Conservation (phyloP, 1,140 invertebrate genomes). For the Zeugodacus cucurbitae region DNA sequence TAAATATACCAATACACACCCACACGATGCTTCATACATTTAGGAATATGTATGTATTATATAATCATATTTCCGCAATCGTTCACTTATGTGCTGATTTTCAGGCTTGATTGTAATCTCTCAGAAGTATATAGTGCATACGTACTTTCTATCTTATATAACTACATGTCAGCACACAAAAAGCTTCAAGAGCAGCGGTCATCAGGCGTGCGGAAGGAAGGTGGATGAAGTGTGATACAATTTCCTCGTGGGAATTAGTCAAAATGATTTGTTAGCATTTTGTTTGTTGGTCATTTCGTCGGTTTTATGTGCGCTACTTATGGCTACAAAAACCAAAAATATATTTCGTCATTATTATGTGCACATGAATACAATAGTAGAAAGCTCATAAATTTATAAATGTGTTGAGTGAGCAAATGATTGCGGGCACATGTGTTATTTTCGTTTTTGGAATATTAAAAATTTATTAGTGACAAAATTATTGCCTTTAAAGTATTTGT, state of each 20-base stretch:
- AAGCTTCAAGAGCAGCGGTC: neutral
- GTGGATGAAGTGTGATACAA: neutral
- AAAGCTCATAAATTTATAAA: neutral
- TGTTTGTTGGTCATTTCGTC: neutral
- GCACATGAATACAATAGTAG: neutral
- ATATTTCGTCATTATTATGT: neutral
- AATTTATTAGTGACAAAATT: neutral
- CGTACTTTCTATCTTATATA: neutral
- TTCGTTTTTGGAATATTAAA: neutral
- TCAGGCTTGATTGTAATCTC: neutral
- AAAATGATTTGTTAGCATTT: neutral
- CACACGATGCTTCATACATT: neutral
- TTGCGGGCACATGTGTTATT: no score
- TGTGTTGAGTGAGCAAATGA: neutral
- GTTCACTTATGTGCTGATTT: neutral
- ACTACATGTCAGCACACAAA: neutral
- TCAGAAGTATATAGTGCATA: no score
- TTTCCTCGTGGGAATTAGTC: neutral
- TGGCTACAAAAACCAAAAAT: neutral
- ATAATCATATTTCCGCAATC: neutral
- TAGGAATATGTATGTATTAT: neutral
- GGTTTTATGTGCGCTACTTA: neutral
- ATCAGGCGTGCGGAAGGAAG: neutral
- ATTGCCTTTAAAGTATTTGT: no score
- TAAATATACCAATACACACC: neutral